A percentile compares a stretch with the other conserved stretches of the same genome.
Evolutionary conservation across 2,888 invertebrate species (phyloP).

Genomic region (Trissonchulus latispiculum): DNA sequence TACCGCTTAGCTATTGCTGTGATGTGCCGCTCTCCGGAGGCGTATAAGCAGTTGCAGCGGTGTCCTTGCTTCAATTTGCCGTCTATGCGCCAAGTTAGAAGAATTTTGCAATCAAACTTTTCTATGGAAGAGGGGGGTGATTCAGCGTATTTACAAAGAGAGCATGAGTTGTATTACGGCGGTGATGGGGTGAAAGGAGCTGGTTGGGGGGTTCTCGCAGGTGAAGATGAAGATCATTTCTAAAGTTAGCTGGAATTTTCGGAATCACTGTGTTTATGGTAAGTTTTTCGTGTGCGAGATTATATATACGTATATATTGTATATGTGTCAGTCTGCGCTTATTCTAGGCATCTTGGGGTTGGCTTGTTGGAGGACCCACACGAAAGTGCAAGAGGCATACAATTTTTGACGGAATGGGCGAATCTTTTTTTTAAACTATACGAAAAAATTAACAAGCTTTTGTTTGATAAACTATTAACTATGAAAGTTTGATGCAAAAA

Average conservation of each 20-base stretch:
- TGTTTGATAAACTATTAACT: too few species aligned
- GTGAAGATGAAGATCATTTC: neutral
- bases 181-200: neutral
- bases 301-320: too few species aligned
- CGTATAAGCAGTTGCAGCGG: neutral
- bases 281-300: too few species aligned
- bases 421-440: too few species aligned
- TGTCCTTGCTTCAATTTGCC: neutral
- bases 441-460: too few species aligned
- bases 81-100: neutral
- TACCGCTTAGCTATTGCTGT: neutral
- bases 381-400: too few species aligned
- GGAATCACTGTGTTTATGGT: neutral
- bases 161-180: neutral
- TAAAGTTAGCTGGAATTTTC: neutral
- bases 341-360: too few species aligned
- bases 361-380: too few species aligned
- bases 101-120: neutral
- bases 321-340: too few species aligned
- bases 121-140: neutral
- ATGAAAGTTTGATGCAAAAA: too few species aligned
- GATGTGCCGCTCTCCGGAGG: neutral
- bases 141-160: neutral
- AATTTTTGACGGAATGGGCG: too few species aligned
- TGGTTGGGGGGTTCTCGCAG: neutral